Evolutionary conservation across 1,140 invertebrate genomes (phyloP).

Genomic region (Lepidurus couesii): DNA sequence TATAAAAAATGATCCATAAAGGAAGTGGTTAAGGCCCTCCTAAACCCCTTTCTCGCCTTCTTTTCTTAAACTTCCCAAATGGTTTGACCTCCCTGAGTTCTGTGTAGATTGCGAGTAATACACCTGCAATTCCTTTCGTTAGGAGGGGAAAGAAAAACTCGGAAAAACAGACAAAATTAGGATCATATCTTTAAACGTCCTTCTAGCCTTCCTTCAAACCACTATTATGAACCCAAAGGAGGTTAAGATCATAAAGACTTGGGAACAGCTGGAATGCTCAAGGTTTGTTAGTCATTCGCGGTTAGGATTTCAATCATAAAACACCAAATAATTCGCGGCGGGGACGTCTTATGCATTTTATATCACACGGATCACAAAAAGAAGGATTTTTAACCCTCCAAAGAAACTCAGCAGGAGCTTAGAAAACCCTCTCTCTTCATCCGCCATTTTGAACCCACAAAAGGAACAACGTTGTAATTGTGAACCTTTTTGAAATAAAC

Average conservation of each 20-base stretch:
- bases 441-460: background rate
- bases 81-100: background rate
- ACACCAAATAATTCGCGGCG: background rate
- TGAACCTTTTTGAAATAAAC: background rate
- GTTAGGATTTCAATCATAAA: background rate
- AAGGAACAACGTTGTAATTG: background rate
- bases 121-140: background rate
- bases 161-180: too few relatives aligned
- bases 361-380: background rate
- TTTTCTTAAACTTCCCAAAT: background rate
- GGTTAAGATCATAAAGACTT: background rate
- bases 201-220: background rate
- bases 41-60: background rate
- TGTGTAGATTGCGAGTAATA: background rate
- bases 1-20: background rate
- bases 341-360: background rate
- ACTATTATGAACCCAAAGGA: background rate
- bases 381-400: background rate
- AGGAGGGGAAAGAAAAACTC: too few relatives aligned
- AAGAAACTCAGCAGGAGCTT: slow-evolving; percentile 1
- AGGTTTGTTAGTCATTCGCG: slow-evolving; percentile 2
- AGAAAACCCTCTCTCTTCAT: background rate
- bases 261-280: background rate
- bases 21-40: background rate
- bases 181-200: too few relatives aligned